Percentiles rank a stretch among this genome's conserved stretches.
Conservation (phyloP, 2,113 vertebrate species). For the Scomber japonicus region DNA sequence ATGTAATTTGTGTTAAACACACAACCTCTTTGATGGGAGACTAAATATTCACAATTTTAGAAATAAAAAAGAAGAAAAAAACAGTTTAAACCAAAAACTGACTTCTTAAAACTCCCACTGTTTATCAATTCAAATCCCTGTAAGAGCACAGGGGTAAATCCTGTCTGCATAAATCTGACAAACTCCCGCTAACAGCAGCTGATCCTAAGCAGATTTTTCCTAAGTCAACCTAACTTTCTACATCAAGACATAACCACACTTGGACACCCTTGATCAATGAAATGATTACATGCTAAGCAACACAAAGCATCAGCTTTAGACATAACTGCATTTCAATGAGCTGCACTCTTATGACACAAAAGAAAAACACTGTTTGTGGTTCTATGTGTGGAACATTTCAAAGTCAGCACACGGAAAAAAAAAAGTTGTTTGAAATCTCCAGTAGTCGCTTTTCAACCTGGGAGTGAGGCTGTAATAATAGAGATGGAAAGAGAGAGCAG, state of each 20-base stretch:
- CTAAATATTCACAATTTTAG: background rate
- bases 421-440: conserved; percentile 50
- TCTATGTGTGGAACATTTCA: conserved; percentile 10
- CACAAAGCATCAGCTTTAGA: background rate
- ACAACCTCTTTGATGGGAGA: background rate
- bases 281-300: background rate
- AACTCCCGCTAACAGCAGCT: conserved; percentile 14
- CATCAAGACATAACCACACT: conserved; percentile 2
- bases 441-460: conserved; percentile 30
- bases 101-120: background rate
- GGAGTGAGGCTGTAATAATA: conserved; percentile 44
- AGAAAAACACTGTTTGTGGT: background rate
- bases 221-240: background rate
- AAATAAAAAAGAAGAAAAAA: too few relatives aligned
- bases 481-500: conserved; percentile 41
- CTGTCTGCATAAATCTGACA: conserved; percentile 3
- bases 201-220: background rate
- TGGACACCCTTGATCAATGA: conserved; percentile 1
- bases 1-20: background rate
- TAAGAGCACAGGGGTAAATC: conserved; percentile 1
- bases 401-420: background rate
- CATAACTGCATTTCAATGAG: conserved; percentile 8
- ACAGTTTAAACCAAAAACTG: background rate
- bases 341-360: conserved; percentile 1
- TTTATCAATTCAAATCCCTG: conserved; percentile 30